A percentile compares a stretch with the other conserved stretches of the same genome.
phyloP scores from a whole-genome alignment of 2,113 vertebrate genomes.

The Prunella himalayana region DNA sequence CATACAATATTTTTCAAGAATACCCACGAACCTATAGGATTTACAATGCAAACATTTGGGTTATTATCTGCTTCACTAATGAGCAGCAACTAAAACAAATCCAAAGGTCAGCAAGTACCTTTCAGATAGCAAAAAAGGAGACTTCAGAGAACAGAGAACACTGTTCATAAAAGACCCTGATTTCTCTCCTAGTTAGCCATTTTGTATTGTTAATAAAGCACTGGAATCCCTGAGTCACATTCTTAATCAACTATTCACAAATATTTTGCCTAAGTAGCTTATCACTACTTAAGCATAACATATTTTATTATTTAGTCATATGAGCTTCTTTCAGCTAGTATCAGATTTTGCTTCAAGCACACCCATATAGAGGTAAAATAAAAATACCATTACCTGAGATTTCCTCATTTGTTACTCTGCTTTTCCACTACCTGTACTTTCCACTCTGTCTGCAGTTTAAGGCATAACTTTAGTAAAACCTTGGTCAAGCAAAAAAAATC shows the following conservation, averaged over 20 bases:
- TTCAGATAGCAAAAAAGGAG: not conserved
- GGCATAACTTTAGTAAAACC: not conserved
- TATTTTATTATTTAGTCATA: not conserved
- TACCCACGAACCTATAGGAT: not conserved
- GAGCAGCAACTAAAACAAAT: not conserved
- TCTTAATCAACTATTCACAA: not conserved
- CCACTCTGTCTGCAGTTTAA: not conserved
- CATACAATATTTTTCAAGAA: not conserved
- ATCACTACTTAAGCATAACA: not conserved
- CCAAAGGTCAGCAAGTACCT: not conserved
- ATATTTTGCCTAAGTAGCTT: not conserved
- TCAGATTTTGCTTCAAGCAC: not conserved
- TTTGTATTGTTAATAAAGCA: not conserved
- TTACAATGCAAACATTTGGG: not conserved
- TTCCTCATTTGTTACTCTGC: not conserved
- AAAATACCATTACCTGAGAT: not conserved
- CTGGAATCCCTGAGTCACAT: not conserved
- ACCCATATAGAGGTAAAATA: not conserved
- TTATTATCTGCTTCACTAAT: not conserved
- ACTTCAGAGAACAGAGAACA: not conserved
- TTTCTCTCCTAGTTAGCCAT: not conserved
- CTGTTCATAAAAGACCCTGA: not conserved
- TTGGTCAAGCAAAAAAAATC: not conserved
- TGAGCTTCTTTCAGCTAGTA: not conserved
- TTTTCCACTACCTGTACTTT: constrained; percentile 29